A percentile compares a stretch with the other conserved stretches of the same genome.
Evolutionary conservation across 23 tunicate species (phyloP).

Genomic region (Clavelina lepadiformis): DNA sequence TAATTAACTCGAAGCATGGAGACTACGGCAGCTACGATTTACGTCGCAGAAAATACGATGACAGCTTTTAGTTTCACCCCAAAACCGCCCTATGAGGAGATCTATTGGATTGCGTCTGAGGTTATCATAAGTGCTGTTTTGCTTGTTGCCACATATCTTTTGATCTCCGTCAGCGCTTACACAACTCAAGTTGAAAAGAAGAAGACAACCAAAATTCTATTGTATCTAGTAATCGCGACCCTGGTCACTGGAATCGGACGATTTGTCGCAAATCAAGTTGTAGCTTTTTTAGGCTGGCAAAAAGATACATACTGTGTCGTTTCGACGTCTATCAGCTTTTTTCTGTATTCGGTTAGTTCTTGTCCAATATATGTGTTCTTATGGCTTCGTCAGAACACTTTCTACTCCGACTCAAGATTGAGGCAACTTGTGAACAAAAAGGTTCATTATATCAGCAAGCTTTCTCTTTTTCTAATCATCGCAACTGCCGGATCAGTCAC

Average conservation of each 20-base stretch:
- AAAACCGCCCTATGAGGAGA: slow-evolving; percentile 22
- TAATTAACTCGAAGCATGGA: too few relatives aligned
- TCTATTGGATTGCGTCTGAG: slow-evolving; percentile 66
- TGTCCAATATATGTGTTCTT: slow-evolving; percentile 47
- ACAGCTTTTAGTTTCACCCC: too few relatives aligned
- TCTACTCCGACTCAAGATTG: slow-evolving; percentile 40
- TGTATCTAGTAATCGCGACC: neutral
- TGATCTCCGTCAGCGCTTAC: neutral
- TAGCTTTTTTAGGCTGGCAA: slow-evolving; percentile 63
- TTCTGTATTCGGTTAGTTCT: slow-evolving; percentile 20
- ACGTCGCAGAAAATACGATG: too few relatives aligned
- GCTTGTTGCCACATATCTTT: neutral
- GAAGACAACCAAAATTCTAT: neutral
- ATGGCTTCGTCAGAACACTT: slow-evolving; percentile 62
- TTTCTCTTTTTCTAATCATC: slow-evolving; percentile 18
- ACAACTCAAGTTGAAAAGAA: neutral
- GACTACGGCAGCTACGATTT: too few relatives aligned
- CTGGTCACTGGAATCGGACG: slow-evolving; percentile 7
- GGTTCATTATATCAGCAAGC: slow-evolving; percentile 31
- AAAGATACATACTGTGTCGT: slow-evolving; percentile 19
- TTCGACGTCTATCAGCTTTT: slow-evolving; percentile 31
- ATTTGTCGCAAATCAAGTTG: slow-evolving; percentile 35
- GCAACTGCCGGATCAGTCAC: slow-evolving; percentile 20
- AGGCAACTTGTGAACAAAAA: slow-evolving; percentile 12
- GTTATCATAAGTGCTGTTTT: slow-evolving; percentile 13